phyloP scores from a whole-genome alignment of 1,140 invertebrate species.

The Colletes gigas region DNA sequence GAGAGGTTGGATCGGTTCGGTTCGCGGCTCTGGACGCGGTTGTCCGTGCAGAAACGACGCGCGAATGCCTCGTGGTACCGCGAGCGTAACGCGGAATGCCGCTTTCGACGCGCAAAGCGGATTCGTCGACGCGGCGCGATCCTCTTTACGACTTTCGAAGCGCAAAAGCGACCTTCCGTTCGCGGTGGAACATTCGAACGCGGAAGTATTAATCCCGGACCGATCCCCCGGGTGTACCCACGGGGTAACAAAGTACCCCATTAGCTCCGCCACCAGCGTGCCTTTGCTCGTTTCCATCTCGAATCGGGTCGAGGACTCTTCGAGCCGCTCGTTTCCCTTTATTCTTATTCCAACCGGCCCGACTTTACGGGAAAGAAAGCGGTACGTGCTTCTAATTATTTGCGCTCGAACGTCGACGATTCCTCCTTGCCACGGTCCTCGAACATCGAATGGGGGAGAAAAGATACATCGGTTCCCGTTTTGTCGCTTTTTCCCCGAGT shows the following conservation, averaged over 20 bases:
- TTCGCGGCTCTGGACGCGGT: constrained; percentile 1
- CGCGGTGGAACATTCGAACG: constrained; percentile 62
- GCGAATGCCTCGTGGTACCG: constrained; percentile 70
- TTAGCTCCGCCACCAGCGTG: constrained; percentile 60
- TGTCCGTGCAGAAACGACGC: constrained; percentile 58
- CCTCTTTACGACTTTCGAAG: constrained; percentile 56
- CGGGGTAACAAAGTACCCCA: constrained; percentile 66
- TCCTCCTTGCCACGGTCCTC: background rate
- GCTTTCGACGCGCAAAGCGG: constrained; percentile 55
- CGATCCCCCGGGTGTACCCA: constrained; percentile 51
- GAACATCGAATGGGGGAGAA: background rate
- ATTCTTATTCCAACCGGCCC: background rate
- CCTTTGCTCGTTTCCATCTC: constrained; percentile 46
- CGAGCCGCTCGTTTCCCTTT: constrained; percentile 13
- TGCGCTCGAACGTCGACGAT: background rate
- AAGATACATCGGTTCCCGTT: no score
- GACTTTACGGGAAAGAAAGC: constrained; percentile 31
- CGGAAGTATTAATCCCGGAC: constrained; percentile 67
- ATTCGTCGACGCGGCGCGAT: constrained; percentile 44
- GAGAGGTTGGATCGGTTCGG: no score
- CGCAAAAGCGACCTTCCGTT: constrained; percentile 10
- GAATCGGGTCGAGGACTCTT: constrained; percentile 21
- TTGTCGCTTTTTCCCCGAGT: no score
- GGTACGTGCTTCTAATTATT: constrained; percentile 5
- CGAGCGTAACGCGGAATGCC: constrained; percentile 72